Evolutionary conservation across 2,888 invertebrate species (phyloP).

Genomic region (Bimastos eiseni): DNA sequence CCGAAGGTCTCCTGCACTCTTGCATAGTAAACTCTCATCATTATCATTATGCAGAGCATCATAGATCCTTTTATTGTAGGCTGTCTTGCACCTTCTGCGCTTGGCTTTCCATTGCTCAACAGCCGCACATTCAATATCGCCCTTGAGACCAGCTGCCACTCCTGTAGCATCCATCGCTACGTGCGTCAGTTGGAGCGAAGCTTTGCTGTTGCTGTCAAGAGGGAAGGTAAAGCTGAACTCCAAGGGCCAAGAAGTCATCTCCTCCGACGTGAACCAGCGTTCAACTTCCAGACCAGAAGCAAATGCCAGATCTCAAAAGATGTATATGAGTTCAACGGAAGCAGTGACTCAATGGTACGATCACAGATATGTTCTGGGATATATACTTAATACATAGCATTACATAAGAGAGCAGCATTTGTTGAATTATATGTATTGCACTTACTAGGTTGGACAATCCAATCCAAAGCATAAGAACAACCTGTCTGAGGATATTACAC

Average conservation of each 20-base stretch:
- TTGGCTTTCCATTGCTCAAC: conserved; percentile 45
- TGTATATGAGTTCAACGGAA: conserved; percentile 9
- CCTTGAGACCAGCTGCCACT: conserved; percentile 50
- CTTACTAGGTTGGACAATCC: not conserved
- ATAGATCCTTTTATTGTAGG: conserved; percentile 40
- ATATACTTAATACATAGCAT: not conserved
- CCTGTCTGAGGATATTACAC: not conserved
- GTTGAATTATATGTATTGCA: not conserved
- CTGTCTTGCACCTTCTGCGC: conserved; percentile 42
- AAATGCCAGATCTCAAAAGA: not conserved
- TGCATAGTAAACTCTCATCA: not conserved
- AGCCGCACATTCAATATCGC: conserved; percentile 53
- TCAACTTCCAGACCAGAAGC: not conserved
- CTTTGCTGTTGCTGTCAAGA: conserved; percentile 40
- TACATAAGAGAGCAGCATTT: not conserved
- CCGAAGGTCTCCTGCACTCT: not conserved
- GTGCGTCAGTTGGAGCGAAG: conserved; percentile 49
- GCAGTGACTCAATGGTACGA: conserved; percentile 8
- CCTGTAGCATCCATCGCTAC: conserved; percentile 49
- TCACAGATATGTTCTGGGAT: conserved; percentile 2
- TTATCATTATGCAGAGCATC: not conserved
- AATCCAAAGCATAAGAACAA: not conserved
- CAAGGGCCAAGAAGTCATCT: not conserved
- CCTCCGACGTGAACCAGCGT: not conserved
- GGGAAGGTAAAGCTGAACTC: not conserved